A percentile compares a stretch with the other conserved stretches of the same genome.
These are phyloP conservation scores for Leptodactylus fuscus DNA, from an alignment of 2,113 vertebrate species.

Conservation along the genomic window DNA sequence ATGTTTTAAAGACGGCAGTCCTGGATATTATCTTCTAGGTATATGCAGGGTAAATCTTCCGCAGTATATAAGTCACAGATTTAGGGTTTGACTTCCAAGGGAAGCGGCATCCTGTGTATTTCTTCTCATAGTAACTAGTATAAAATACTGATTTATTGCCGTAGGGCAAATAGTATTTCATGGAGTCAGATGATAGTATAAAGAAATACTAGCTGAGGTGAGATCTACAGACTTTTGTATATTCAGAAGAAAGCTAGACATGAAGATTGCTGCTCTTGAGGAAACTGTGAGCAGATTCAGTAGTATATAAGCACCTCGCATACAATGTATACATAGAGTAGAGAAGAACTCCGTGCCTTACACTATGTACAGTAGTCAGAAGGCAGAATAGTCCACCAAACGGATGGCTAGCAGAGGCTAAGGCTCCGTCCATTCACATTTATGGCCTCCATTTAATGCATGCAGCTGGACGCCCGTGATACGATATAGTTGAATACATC, in stretches of 20 bases:
- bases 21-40: constrained; percentile 10
- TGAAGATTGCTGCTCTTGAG: neutral
- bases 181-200: neutral
- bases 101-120: neutral
- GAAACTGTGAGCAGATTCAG: neutral
- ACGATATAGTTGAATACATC: too few relatives aligned
- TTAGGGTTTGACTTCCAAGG: neutral
- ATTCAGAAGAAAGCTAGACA: neutral
- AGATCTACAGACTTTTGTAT: neutral
- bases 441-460: too few relatives aligned
- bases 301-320: neutral
- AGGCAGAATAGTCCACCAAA: too few relatives aligned
- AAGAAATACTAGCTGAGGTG: neutral
- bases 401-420: too few relatives aligned
- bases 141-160: neutral
- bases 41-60: neutral
- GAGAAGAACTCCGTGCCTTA: too few relatives aligned
- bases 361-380: too few relatives aligned
- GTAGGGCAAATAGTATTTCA: neutral
- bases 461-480: too few relatives aligned
- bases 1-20: neutral
- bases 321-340: too few relatives aligned
- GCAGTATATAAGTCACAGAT: neutral
- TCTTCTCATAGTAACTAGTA: neutral
- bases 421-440: too few relatives aligned